phyloP scores from a whole-genome alignment of 2,888 invertebrate genomes.

The Phalera bucephala region DNA sequence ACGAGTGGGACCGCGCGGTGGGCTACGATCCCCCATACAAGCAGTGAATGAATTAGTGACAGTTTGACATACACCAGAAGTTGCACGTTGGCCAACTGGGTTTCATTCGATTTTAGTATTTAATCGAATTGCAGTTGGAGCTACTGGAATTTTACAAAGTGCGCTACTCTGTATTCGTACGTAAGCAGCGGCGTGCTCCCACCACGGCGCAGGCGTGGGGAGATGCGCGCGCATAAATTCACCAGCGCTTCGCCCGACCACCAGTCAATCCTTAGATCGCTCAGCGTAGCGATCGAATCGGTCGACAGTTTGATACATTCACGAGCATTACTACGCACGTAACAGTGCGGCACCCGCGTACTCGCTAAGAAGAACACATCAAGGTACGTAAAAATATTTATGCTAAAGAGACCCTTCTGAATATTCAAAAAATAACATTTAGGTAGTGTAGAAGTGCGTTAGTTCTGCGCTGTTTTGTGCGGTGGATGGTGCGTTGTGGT shows the following conservation, averaged over 20 bases:
- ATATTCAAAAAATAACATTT: conserved; percentile 21
- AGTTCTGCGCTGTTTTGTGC: conserved; percentile 26
- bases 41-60: conserved; percentile 43
- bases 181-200: conserved; percentile 51
- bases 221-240: conserved; percentile 79
- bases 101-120: conserved; percentile 10
- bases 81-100: conserved; percentile 12
- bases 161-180: conserved; percentile 6
- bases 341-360: conserved; percentile 43
- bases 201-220: conserved; percentile 66
- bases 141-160: conserved; percentile 1
- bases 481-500: conserved; percentile 27
- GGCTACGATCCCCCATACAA: conserved; percentile 26
- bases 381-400: conserved; percentile 60
- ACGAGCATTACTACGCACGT: conserved; percentile 40
- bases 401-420: too few relatives aligned
- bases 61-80: conserved; percentile 24
- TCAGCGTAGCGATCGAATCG: conserved; percentile 49
- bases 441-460: conserved; percentile 25
- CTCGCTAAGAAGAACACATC: conserved; percentile 32
- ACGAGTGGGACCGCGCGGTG: conserved; percentile 26
- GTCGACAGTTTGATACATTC: conserved; percentile 30
- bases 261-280: conserved; percentile 69
- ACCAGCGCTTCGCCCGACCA: conserved; percentile 52
- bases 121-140: conserved; percentile 7